These are phyloP conservation scores for Holcopasites calliopsidis DNA, from an alignment of 1,140 invertebrate species.

Conservation along the genomic window DNA sequence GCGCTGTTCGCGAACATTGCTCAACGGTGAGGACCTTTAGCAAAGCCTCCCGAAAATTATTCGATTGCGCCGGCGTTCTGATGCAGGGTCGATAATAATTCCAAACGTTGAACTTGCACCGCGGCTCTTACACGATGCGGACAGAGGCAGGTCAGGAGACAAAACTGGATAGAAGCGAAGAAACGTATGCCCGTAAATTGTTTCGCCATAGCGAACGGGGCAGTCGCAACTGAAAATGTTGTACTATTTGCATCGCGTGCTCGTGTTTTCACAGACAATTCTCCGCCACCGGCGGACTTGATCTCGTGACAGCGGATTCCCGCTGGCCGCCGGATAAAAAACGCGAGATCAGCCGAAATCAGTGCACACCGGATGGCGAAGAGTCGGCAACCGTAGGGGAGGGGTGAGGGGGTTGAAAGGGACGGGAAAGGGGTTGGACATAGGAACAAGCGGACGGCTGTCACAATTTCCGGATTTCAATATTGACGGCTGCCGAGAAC, in stretches of 20 bases:
- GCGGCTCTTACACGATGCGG: neutral
- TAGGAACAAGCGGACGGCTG: slow-evolving; percentile 45
- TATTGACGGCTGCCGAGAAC: slow-evolving; percentile 66
- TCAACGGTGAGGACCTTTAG: too few species aligned
- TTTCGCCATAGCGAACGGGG: slow-evolving; percentile 17
- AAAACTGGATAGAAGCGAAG: too few species aligned
- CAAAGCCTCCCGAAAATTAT: too few species aligned
- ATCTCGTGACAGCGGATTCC: slow-evolving; percentile 42
- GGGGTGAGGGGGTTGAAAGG: neutral
- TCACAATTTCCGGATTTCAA: slow-evolving; percentile 69
- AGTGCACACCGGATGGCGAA: neutral
- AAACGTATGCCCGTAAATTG: slow-evolving; percentile 4
- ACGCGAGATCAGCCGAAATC: slow-evolving; percentile 51
- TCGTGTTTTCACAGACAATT: neutral
- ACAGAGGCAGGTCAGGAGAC: neutral
- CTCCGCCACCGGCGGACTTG: slow-evolving; percentile 39
- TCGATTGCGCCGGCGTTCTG: too few species aligned
- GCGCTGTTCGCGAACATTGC: too few species aligned
- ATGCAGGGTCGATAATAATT: too few species aligned
- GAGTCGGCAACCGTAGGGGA: neutral
- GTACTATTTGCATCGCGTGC: slow-evolving; percentile 27
- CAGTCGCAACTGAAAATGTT: slow-evolving; percentile 36
- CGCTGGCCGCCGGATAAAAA: slow-evolving; percentile 39
- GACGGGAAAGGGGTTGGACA: neutral
- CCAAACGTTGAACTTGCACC: too few species aligned